phyloP scores from a whole-genome alignment of 2,888 invertebrate species.

The Caenorhabditis zanzibari region DNA sequence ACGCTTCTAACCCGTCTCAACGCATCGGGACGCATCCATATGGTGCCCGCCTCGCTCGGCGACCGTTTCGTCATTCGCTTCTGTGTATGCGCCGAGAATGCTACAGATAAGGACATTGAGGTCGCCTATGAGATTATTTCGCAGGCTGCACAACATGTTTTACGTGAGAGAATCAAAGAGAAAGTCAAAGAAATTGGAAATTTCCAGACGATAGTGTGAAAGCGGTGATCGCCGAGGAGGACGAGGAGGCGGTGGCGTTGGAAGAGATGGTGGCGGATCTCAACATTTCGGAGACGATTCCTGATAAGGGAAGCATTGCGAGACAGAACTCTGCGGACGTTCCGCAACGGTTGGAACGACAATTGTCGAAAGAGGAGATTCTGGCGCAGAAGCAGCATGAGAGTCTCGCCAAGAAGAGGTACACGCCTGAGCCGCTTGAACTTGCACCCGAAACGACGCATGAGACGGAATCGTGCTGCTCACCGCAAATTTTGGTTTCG shows the following conservation, averaged over 20 bases:
- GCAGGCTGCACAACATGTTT: conserved; percentile 85
- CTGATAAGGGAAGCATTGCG: conserved; percentile 55
- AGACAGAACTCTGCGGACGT: conserved; percentile 36
- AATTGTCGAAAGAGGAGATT: conserved; percentile 74
- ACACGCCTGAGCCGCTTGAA: conserved; percentile 21
- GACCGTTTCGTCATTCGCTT: conserved; percentile 86
- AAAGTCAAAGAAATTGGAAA: background rate
- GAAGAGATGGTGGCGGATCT: conserved; percentile 57
- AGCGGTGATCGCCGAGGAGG: conserved; percentile 66
- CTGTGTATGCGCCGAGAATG: conserved; percentile 94
- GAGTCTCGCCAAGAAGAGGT: conserved; percentile 91
- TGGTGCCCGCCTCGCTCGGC: conserved; percentile 87
- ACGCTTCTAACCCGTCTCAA: conserved; percentile 94
- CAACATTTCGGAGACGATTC: conserved; percentile 43
- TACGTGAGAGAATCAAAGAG: conserved; percentile 86
- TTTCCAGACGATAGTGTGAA: conserved; percentile 69
- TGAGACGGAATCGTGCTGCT: conserved; percentile 3
- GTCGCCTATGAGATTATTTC: conserved; percentile 85
- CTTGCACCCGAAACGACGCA: conserved; percentile 13
- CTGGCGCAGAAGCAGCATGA: conserved; percentile 86
- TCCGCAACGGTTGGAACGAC: conserved; percentile 60
- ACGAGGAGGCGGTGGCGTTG: conserved; percentile 73
- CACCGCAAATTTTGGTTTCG: conserved; percentile 55
- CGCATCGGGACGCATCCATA: conserved; percentile 95
- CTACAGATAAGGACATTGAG: conserved; percentile 88